Conservation (phyloP, 2,113 vertebrate genomes). For the Mesoclemmys tuberculata region DNA sequence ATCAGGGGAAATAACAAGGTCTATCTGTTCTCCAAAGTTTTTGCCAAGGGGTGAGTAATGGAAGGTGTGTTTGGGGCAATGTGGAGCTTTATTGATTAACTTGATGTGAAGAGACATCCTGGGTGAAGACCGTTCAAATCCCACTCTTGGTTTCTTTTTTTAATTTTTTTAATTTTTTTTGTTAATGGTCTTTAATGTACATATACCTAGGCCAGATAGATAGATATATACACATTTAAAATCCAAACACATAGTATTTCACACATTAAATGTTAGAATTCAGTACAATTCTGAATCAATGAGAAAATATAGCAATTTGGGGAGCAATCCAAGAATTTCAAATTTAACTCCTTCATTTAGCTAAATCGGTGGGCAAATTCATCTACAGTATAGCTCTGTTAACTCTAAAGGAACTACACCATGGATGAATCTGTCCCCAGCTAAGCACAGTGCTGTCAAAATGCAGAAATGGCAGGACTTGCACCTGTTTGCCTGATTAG, state of each 20-base stretch:
- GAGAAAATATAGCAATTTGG: not conserved
- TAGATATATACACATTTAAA: not conserved
- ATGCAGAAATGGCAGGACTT: not conserved
- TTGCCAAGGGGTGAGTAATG: not conserved
- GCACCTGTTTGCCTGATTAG: not conserved
- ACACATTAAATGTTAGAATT: not conserved
- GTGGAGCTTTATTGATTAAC: not conserved
- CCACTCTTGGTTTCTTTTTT: not conserved
- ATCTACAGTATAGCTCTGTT: not conserved
- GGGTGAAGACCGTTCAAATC: accelerated
- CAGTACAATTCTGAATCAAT: not conserved
- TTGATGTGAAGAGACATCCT: accelerated
- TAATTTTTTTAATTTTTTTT: not conserved
- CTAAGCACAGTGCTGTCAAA: accelerated
- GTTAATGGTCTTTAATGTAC: not conserved
- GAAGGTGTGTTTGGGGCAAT: accelerated
- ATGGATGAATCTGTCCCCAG: accelerated
- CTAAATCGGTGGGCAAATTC: not conserved
- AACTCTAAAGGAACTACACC: not conserved
- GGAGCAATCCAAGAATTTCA: not conserved
- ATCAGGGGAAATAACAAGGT: not conserved
- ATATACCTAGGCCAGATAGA: not conserved
- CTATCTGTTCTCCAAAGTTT: accelerated
- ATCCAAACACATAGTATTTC: not conserved
- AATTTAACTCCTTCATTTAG: not conserved